A percentile compares a stretch with the other conserved stretches of the same genome.
Evolutionary conservation across 2,797 vertebrate genomes (phyloP).

Genomic region (Tiaroga cobitis): DNA sequence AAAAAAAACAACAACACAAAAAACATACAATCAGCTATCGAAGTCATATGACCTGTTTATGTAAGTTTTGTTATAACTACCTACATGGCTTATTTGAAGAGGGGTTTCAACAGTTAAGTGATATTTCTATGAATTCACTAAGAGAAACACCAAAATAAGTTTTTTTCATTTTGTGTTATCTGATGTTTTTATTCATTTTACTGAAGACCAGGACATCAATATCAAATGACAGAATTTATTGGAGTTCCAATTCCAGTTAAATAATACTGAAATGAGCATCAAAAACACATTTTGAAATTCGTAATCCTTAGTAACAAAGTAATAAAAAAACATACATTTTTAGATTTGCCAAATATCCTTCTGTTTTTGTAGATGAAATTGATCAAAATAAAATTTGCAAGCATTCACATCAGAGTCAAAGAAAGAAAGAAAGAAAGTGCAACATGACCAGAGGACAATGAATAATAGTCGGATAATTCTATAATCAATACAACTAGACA

Average conservation of each 20-base stretch:
- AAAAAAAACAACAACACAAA: no score
- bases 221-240: neutral
- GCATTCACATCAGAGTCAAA: neutral
- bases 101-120: neutral
- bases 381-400: no score
- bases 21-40: no score
- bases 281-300: neutral
- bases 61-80: neutral
- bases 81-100: neutral
- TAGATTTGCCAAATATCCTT: neutral
- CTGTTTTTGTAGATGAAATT: neutral
- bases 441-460: neutral
- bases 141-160: neutral
- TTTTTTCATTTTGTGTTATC: neutral
- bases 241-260: neutral
- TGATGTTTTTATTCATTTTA: neutral
- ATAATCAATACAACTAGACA: neutral
- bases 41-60: neutral
- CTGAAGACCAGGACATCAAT: neutral
- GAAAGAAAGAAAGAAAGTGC: neutral
- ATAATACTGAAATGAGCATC: neutral
- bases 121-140: neutral
- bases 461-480: neutral
- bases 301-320: neutral
- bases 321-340: neutral